Evolutionary conservation across 2,888 invertebrate genomes (phyloP).

Genomic region (Dryadula phaetusa): DNA sequence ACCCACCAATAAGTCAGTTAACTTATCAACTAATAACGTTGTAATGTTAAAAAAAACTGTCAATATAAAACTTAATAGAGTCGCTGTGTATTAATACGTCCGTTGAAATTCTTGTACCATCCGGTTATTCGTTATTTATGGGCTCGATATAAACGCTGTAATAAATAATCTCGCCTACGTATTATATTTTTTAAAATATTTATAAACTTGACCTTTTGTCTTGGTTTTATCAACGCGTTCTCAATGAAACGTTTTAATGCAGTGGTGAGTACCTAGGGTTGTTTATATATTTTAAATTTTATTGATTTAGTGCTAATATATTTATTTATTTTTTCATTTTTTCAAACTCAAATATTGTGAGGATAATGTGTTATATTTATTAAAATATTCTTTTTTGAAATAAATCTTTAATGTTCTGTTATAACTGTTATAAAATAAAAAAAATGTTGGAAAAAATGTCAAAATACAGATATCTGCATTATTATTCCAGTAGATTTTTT

Average conservation of each 20-base stretch:
- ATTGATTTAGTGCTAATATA: background rate
- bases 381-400: too few species aligned
- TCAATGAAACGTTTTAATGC: conserved; percentile 71
- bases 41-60: conserved; percentile 32
- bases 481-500: too few species aligned
- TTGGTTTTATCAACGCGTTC: conserved; percentile 63
- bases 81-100: conserved; percentile 37
- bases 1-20: conserved; percentile 22
- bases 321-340: too few species aligned
- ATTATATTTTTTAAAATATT: conserved; percentile 52
- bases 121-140: conserved; percentile 48
- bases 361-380: too few species aligned
- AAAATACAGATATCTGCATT: too few species aligned
- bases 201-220: conserved; percentile 63
- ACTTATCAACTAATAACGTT: conserved; percentile 24
- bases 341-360: too few species aligned
- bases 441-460: too few species aligned
- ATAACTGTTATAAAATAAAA: too few species aligned
- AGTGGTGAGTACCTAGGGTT: conserved; percentile 51
- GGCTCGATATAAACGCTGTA: conserved; percentile 44
- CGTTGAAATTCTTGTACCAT: conserved; percentile 43
- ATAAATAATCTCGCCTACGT: conserved; percentile 51
- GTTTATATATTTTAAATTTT: background rate
- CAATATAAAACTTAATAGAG: conserved; percentile 40
- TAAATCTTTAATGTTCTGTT: too few species aligned